These are phyloP conservation scores for Heliconius eleuchia DNA, from an alignment of 1,140 invertebrate genomes.

Conservation along the genomic window DNA sequence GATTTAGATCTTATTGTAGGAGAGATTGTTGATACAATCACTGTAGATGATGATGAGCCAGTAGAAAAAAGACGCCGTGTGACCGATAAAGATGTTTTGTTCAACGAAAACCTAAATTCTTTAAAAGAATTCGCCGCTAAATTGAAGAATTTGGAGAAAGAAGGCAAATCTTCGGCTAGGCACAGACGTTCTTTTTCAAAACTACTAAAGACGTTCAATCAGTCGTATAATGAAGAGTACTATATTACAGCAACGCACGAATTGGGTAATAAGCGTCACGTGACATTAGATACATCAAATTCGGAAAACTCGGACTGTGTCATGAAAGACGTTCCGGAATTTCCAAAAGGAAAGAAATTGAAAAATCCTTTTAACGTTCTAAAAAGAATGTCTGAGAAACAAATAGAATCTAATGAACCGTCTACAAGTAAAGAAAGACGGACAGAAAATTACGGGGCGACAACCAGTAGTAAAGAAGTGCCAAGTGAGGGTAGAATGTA, in stretches of 20 bases:
- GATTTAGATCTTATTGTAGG: conserved; percentile 53
- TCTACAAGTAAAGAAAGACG: conserved; percentile 2
- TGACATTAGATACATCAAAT: conserved; percentile 55
- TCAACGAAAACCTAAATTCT: conserved; percentile 56
- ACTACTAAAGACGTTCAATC: conserved; percentile 64
- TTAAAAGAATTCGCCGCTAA: conserved; percentile 48
- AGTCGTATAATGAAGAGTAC: conserved; percentile 62
- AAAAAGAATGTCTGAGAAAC: conserved; percentile 56
- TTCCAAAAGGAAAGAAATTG: conserved; percentile 52
- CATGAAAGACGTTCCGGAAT: conserved; percentile 37
- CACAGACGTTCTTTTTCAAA: conserved; percentile 62
- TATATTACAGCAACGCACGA: conserved; percentile 55
- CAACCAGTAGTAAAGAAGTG: background rate
- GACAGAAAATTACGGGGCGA: background rate
- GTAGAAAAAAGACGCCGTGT: conserved; percentile 46
- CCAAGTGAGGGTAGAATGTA: conserved; percentile 36
- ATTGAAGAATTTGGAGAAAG: conserved; percentile 45
- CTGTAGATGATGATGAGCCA: conserved; percentile 60
- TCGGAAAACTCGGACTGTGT: conserved; percentile 45
- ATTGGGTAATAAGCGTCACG: conserved; percentile 52
- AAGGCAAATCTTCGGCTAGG: conserved; percentile 47
- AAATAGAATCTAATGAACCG: conserved; percentile 35
- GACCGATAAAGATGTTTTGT: conserved; percentile 32
- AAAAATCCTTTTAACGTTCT: conserved; percentile 69
- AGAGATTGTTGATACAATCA: conserved; percentile 62